These are phyloP conservation scores for Drymodes brunneopygia DNA, from an alignment of 2,113 vertebrate species.

Conservation along the genomic window DNA sequence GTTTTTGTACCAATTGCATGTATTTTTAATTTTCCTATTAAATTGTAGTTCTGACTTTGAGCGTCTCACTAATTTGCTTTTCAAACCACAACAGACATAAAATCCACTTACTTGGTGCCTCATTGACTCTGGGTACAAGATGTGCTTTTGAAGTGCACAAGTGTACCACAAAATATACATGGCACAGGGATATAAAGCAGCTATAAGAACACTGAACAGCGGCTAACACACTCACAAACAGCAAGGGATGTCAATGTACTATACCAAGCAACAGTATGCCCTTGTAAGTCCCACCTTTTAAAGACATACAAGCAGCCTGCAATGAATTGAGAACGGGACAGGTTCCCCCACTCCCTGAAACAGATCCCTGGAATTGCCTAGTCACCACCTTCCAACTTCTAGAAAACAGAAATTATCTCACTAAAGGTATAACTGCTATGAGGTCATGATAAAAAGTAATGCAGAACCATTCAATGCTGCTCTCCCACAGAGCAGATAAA, in stretches of 20 bases:
- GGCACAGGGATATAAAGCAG: neutral
- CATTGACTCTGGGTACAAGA: neutral
- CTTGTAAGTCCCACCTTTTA: neutral
- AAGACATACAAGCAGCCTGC: neutral
- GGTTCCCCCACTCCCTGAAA: neutral
- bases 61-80: too few species aligned
- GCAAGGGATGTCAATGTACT: neutral
- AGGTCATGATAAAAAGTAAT: neutral
- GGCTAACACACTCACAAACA: neutral
- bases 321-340: rapidly evolving
- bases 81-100: too few species aligned
- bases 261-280: neutral
- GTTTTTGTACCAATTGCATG: too few species aligned
- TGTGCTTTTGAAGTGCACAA: neutral
- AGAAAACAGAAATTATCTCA: neutral
- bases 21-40: too few species aligned
- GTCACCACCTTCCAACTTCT: neutral
- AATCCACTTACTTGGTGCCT: neutral
- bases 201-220: neutral
- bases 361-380: neutral
- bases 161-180: neutral
- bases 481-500: neutral
- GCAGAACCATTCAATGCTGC: neutral
- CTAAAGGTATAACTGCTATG: neutral
- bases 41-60: too few species aligned